phyloP scores from a whole-genome alignment of 2,888 invertebrate genomes.

The Choreutis nemorana region DNA sequence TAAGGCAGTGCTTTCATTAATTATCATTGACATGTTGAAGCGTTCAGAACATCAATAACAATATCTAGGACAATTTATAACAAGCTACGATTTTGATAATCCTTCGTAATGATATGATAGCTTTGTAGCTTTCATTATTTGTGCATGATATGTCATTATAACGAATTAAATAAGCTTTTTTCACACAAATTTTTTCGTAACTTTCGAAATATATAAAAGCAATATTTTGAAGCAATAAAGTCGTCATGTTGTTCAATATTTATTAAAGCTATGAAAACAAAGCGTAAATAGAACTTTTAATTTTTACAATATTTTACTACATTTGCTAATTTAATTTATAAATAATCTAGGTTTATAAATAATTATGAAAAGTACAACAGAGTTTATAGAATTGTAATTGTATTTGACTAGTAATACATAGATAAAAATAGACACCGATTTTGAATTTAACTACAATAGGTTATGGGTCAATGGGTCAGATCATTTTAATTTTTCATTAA shows the following conservation, averaged over 20 bases:
- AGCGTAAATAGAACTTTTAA: neutral
- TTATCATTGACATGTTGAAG: slow-evolving; percentile 33
- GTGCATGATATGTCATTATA: slow-evolving; percentile 51
- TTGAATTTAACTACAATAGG: slow-evolving; percentile 33
- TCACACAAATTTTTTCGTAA: neutral
- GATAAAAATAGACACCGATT: slow-evolving; percentile 52
- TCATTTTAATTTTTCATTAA: slow-evolving; percentile 40
- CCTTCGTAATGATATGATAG: too few species aligned
- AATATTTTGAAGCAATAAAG: too few species aligned
- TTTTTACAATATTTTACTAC: too few species aligned
- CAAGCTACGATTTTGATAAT: slow-evolving; percentile 15
- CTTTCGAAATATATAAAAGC: too few species aligned
- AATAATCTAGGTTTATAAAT: too few species aligned
- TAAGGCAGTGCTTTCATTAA: slow-evolving; percentile 61
- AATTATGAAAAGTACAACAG: too few species aligned
- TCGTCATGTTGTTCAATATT: too few species aligned
- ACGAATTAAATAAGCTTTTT: neutral
- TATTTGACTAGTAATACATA: slow-evolving; percentile 5
- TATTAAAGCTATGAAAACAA: neutral
- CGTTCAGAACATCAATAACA: slow-evolving; percentile 20
- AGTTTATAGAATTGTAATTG: neutral
- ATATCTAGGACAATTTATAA: slow-evolving; percentile 10
- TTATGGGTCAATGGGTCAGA: slow-evolving; percentile 53
- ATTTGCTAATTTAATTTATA: too few species aligned
- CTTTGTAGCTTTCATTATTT: slow-evolving; percentile 28